phyloP scores from a whole-genome alignment of 2,113 vertebrate genomes.

The Trematocara zebra region DNA sequence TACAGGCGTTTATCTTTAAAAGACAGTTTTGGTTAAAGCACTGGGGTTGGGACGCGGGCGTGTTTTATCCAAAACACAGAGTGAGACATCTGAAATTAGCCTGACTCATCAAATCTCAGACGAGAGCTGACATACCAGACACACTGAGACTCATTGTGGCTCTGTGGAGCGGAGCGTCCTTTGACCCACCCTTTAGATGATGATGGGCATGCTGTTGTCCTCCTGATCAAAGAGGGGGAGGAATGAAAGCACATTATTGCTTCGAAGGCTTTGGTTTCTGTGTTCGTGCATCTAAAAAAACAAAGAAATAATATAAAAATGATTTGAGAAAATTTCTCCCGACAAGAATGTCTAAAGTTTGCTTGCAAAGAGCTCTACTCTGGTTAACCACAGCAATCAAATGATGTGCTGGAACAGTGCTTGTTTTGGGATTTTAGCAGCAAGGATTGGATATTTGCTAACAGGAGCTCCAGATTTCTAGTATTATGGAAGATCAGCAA shows the following conservation, averaged over 20 bases:
- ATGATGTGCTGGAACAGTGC: neutral
- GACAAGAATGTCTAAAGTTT: neutral
- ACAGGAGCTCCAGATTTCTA: neutral
- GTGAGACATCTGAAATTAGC: neutral
- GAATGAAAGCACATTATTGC: neutral
- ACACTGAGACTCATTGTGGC: slow-evolving; percentile 69
- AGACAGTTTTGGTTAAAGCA: neutral
- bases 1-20: neutral
- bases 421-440: neutral
- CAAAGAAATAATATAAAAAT: neutral
- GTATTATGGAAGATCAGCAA: slow-evolving; percentile 4
- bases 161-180: slow-evolving; percentile 74
- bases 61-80: neutral
- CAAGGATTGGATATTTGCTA: neutral
- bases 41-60: neutral
- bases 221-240: slow-evolving; percentile 65
- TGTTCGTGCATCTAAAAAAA: fast-evolving
- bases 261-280: neutral
- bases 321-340: neutral
- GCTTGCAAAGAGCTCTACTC: neutral
- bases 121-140: slow-evolving; percentile 71
- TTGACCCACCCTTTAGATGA: slow-evolving; percentile 82
- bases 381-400: neutral
- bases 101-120: slow-evolving; percentile 26
- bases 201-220: slow-evolving; percentile 80